These are phyloP conservation scores for Melanargia galathea DNA, from an alignment of 2,888 invertebrate genomes.

Conservation along the genomic window DNA sequence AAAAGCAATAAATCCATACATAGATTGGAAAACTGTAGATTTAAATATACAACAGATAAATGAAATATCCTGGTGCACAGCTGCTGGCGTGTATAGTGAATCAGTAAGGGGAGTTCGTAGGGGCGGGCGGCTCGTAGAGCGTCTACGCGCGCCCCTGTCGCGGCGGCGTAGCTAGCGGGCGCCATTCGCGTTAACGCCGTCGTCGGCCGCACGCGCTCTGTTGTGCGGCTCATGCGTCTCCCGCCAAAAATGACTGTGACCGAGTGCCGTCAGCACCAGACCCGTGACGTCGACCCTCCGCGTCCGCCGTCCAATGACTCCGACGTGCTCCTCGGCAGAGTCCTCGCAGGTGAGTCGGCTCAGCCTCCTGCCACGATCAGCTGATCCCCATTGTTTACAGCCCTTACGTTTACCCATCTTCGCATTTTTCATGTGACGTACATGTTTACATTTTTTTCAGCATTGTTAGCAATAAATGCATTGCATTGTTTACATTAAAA, in stretches of 20 bases:
- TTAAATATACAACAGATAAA: not conserved
- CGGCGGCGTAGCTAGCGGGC: slow-evolving; percentile 67
- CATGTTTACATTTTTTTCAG: slow-evolving; percentile 13
- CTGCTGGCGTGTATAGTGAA: slow-evolving; percentile 24
- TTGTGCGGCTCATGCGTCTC: slow-evolving; percentile 73
- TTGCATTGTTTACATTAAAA: not conserved
- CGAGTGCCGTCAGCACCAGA: slow-evolving; percentile 63
- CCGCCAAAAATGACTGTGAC: slow-evolving; percentile 74
- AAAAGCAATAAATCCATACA: not conserved
- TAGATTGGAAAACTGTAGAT: not conserved
- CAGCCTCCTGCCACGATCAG: slow-evolving; percentile 47
- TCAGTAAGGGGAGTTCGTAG: slow-evolving; percentile 54
- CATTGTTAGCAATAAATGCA: slow-evolving; percentile 1
- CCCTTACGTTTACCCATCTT: slow-evolving; percentile 16
- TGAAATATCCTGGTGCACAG: not conserved
- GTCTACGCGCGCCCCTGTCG: slow-evolving; percentile 70
- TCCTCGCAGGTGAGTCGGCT: slow-evolving; percentile 71
- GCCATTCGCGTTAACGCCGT: slow-evolving; percentile 79
- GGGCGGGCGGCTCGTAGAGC: slow-evolving; percentile 56
- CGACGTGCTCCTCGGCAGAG: slow-evolving; percentile 74
- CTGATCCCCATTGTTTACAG: slow-evolving; percentile 49
- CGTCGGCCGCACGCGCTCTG: slow-evolving; percentile 76
- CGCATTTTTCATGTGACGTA: slow-evolving; percentile 11
- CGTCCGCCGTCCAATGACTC: slow-evolving; percentile 57
- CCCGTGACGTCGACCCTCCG: slow-evolving; percentile 52